Base-by-base conservation (phyloP, 2,113 vertebrate genomes). In the Misgurnus anguillicaudatus region DNA sequence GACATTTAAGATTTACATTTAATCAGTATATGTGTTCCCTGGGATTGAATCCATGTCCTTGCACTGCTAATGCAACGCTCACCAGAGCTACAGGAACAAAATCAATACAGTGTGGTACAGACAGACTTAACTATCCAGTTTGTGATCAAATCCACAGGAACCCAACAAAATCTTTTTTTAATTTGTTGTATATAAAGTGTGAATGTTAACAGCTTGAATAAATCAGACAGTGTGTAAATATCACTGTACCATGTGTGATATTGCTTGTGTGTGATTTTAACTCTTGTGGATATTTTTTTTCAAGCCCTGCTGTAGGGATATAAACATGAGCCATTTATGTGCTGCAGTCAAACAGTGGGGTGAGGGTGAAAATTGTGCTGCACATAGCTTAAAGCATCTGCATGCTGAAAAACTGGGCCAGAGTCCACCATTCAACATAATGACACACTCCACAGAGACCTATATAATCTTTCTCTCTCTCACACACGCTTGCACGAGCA, bases 381-480 rank as follows among this genome's bases (percentile, higher is more conserved):
- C 2, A 51, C 14, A 39, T 3, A 24, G 8, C 9, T 16, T 47
- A 16, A 63, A 53, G 77, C 45, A 24, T 57, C 69, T 64, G 38
- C 31, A 64, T 72, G 58, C 67, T 38, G 8, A 14, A 75, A 79
- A 69, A 61, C 31, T 82, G 16, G 77, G 66, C 21, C 51, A 79
- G 8, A 48, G 61, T 38, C 47, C 57, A 60, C 68, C 70, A 65
- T 63, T 24, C 63, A 75, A 38, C 68, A 73, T 64, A 60, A 14
- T 77, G 45, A 69, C 24, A 71, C 21, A 65, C 21, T 82, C n/a
- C 21, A 42, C 8, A 55, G 36, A 21, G 42, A 45, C 19, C 31
- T 21, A 41, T 41, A 13, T 57, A 57, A 6, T 3, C 65, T 31
- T 3, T 31, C 24, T 24, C 24, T 31, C 24, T 31, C 1, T 31